phyloP scores from a whole-genome alignment of 2,113 vertebrate genomes.

The Sphyrna mokarran region DNA sequence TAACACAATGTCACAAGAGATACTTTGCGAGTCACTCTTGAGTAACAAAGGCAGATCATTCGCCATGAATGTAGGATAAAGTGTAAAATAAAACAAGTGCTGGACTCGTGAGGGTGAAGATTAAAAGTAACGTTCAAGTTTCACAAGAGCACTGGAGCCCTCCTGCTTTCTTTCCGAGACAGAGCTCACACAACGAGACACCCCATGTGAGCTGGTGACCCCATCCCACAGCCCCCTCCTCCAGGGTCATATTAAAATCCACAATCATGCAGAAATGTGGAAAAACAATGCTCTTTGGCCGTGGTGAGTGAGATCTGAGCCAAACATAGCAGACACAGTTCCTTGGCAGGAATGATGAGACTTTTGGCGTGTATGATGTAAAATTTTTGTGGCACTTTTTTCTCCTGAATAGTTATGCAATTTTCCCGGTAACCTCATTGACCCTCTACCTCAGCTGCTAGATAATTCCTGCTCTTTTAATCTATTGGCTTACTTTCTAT shows the following conservation, averaged over 20 bases:
- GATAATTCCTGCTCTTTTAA: not conserved
- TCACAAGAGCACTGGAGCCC: not conserved
- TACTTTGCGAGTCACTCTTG: not conserved
- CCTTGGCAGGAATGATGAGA: not conserved
- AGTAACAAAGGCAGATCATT: not conserved
- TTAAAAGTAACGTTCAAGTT: not conserved
- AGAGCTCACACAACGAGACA: not conserved
- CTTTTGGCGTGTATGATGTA: not conserved
- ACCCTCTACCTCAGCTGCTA: not conserved
- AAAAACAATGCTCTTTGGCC: not conserved
- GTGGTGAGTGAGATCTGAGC: not conserved
- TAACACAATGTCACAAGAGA: not conserved
- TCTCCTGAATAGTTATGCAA: not conserved
- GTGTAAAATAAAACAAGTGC: not conserved
- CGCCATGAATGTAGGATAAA: not conserved
- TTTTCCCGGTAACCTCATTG: not conserved
- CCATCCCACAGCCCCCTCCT: not conserved
- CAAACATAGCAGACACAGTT: not conserved
- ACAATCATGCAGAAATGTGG: not conserved
- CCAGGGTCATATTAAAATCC: not conserved
- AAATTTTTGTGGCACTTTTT: not conserved
- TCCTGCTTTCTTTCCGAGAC: not conserved
- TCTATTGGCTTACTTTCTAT: not conserved
- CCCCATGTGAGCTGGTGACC: not conserved
- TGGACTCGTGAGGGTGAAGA: not conserved